phyloP scores from a whole-genome alignment of 1,140 invertebrate species.

The Heliconius nattereri region DNA sequence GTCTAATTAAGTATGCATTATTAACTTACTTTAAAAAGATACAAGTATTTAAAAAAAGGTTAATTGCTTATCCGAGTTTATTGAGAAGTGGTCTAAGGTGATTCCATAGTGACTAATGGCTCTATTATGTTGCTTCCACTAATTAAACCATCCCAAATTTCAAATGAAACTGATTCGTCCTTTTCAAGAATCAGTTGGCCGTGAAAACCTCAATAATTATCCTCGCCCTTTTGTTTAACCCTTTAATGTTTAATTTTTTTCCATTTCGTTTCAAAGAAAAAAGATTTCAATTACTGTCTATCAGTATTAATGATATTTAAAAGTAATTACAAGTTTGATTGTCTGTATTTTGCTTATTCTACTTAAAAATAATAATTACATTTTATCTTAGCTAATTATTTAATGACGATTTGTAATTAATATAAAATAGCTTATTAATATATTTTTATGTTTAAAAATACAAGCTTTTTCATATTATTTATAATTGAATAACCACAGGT shows the following conservation, averaged over 20 bases:
- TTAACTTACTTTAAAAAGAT: neutral
- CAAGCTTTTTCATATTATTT: no score
- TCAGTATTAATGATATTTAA: conserved; percentile 11
- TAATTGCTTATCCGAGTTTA: neutral
- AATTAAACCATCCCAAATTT: conserved; percentile 47
- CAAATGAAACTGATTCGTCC: conserved; percentile 48
- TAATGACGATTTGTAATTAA: no score
- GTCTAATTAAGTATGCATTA: no score
- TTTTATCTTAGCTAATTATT: neutral
- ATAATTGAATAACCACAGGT: no score
- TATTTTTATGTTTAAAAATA: no score
- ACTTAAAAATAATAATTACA: neutral
- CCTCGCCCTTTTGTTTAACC: conserved; percentile 17
- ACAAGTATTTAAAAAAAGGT: neutral
- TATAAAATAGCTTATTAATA: no score
- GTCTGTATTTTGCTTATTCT: conserved; percentile 1
- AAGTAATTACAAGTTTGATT: conserved; percentile 21
- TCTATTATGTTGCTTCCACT: conserved; percentile 37
- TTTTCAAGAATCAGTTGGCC: conserved; percentile 46
- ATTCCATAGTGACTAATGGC: conserved; percentile 44
- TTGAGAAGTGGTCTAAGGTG: neutral
- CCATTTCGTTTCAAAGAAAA: conserved; percentile 11
- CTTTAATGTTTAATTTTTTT: conserved; percentile 15
- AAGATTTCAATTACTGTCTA: conserved; percentile 6
- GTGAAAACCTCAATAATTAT: conserved; percentile 51